These are phyloP conservation scores for Mesorhabditis sp. DNA, from an alignment of 2,888 invertebrate genomes.

Conservation along the genomic window DNA sequence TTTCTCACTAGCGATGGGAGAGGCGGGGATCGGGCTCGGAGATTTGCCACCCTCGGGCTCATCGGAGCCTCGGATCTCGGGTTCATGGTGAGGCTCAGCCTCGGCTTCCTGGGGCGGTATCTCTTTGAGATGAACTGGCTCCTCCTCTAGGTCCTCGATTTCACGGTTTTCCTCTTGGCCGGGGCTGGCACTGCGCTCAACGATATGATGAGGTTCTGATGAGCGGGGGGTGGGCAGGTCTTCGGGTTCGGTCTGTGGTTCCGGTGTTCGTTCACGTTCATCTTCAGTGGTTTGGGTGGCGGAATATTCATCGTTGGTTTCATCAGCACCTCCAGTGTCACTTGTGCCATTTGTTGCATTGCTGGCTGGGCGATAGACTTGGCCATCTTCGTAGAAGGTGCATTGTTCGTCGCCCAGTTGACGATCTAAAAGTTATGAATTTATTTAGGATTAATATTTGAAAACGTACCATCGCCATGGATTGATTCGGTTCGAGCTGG, in stretches of 20 bases:
- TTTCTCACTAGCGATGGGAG: slow-evolving; percentile 9
- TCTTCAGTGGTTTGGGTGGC: too few species aligned
- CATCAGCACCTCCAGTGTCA: neutral
- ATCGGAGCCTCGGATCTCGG: neutral
- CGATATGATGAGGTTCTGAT: neutral
- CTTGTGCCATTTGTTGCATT: slow-evolving; percentile 2
- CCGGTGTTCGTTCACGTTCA: neutral
- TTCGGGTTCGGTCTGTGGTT: neutral
- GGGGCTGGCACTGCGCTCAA: neutral
- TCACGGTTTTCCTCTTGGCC: neutral
- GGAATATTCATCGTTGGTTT: neutral
- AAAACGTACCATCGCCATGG: neutral
- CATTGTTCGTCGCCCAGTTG: neutral
- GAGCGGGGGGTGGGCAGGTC: neutral
- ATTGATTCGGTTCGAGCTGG: neutral
- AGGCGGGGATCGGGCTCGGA: neutral
- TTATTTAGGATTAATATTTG: neutral
- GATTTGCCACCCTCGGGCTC: slow-evolving; percentile 5
- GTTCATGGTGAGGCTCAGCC: neutral
- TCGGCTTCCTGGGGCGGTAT: too few species aligned
- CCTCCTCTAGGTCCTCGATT: neutral
- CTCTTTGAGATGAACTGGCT: too few species aligned
- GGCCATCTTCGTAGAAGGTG: neutral
- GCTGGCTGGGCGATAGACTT: neutral
- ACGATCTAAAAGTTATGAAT: neutral